Base-by-base conservation (phyloP, 2,113 vertebrate genomes). In the Triplophysa tibetana region DNA sequence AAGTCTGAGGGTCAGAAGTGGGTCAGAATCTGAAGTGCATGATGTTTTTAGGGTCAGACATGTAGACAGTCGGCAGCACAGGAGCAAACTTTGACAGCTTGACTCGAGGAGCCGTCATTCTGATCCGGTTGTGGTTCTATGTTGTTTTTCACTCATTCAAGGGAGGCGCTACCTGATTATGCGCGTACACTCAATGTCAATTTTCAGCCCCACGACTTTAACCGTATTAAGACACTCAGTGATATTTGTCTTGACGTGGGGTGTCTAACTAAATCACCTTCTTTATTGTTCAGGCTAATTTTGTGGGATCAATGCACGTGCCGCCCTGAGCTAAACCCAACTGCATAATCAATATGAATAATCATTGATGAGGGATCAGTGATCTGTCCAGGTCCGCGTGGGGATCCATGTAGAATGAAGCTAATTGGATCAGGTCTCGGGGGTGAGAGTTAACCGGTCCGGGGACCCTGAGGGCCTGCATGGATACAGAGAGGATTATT, bases 301-400 rank as follows among this genome's bases (percentile, higher is more conserved):
- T 90, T 81, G 79, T 69, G 77, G 72, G 82, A 91, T 93, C 91
- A 87, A 93, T 92, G 83, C 19, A 78, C 85, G 87, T 84, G 79
- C 33, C 80, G 85, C 88, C 85, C 88, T 86, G 87, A 89, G 89
- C 89, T 83, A 81, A 87, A 85, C 83, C 75, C 69, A 70, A 58
- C 73, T 81, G 43, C 75, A 13, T 63, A 85, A 90, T 92, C 93
- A 87, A 92, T 93, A 84, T 69, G 70, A 85, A 90, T 90, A 91
- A 91, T 88, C 88, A 93, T 93, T 90, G 88, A 90, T 91, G 90
- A 91, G 90, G 87, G 88, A 86, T 90, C 88, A 87, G 85, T 88
- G 82, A 91, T 91, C 88, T 80, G 45, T 84, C 77, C 79, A 86
- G 88, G 84, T 78, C 79, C 70, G 77, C 77, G 84, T 81, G 85